A percentile compares a stretch with the other conserved stretches of the same genome.
These are phyloP conservation scores for Kryptopterus vitreolus DNA, from an alignment of 2,797 vertebrate species.

Conservation along the genomic window DNA sequence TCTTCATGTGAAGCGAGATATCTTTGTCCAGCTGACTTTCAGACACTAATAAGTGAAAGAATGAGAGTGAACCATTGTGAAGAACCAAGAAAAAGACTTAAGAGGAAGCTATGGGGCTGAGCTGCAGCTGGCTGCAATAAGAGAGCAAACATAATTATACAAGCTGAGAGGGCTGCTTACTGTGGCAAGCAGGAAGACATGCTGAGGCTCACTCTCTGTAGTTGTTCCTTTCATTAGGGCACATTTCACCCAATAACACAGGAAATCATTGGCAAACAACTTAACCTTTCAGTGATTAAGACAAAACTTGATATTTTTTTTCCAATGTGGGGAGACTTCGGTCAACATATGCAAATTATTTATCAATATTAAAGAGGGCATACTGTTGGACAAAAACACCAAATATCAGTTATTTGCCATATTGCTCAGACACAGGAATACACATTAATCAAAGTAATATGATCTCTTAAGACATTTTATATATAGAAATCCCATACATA, in stretches of 20 bases:
- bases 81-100: slow-evolving; percentile 31
- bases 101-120: slow-evolving; percentile 41
- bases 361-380: neutral
- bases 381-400: neutral
- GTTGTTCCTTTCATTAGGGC: slow-evolving; percentile 44
- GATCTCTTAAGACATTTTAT: neutral
- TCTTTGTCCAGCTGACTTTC: slow-evolving; percentile 6
- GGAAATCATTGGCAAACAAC: slow-evolving; percentile 38
- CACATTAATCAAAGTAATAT: neutral
- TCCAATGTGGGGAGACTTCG: neutral
- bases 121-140: slow-evolving; percentile 54
- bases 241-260: slow-evolving; percentile 39
- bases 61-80: slow-evolving; percentile 3
- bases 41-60: slow-evolving; percentile 20
- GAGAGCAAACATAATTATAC: slow-evolving; percentile 56
- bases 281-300: slow-evolving; percentile 38
- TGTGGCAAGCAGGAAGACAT: slow-evolving; percentile 55
- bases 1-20: neutral
- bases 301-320: slow-evolving; percentile 12
- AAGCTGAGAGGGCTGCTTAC: slow-evolving; percentile 40
- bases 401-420: neutral
- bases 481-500: neutral
- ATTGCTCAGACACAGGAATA: neutral
- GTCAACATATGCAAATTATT: neutral
- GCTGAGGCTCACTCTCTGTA: slow-evolving; percentile 41